phyloP scores from a whole-genome alignment of 2,113 vertebrate species.

The Psittacus erithacus region DNA sequence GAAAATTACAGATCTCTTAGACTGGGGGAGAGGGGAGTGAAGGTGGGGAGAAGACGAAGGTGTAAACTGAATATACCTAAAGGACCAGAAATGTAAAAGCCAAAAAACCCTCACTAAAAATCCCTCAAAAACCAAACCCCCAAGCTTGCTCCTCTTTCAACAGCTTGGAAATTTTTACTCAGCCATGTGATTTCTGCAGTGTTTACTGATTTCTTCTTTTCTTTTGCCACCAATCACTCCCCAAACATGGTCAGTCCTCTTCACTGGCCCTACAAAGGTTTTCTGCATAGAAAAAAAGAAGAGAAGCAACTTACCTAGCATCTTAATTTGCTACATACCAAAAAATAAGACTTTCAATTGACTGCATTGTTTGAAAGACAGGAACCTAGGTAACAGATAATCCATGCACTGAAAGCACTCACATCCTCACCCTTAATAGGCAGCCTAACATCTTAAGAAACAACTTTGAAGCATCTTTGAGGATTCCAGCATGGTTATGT shows the following conservation, averaged over 20 bases:
- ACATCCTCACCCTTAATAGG: neutral
- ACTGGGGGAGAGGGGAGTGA: neutral
- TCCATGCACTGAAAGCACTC: neutral
- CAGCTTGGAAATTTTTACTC: neutral
- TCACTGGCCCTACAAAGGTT: neutral
- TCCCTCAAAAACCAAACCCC: neutral
- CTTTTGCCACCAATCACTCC: rapidly evolving
- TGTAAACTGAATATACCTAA: neutral
- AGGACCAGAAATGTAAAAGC: neutral
- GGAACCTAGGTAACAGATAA: neutral
- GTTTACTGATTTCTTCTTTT: neutral
- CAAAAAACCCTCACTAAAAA: neutral
- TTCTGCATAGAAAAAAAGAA: neutral
- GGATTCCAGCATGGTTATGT: neutral
- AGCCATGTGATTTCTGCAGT: neutral
- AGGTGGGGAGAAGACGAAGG: rapidly evolving
- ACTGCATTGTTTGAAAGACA: neutral
- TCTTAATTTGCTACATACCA: neutral
- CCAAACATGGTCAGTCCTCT: neutral
- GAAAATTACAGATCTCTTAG: neutral
- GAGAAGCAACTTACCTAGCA: neutral
- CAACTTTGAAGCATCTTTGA: neutral
- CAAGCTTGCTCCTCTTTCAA: neutral
- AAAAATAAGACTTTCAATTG: neutral
- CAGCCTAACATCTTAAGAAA: neutral